phyloP scores from a whole-genome alignment of 1,140 invertebrate genomes.

The Camponotus vicinus region DNA sequence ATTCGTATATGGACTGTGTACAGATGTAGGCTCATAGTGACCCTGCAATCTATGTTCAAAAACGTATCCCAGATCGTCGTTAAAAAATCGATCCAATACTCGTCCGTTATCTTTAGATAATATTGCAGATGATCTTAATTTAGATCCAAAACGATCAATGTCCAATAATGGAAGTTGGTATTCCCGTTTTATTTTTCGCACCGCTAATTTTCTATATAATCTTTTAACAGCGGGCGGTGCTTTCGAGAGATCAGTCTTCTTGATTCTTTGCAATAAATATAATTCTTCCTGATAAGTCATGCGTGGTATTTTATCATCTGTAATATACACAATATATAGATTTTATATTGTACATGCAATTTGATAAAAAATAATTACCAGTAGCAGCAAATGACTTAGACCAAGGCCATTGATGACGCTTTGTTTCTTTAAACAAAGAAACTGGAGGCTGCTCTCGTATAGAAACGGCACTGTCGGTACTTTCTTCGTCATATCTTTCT shows the following conservation, averaged over 20 bases:
- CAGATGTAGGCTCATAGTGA: constrained; percentile 85
- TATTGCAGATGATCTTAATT: constrained; percentile 62
- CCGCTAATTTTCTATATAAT: constrained; percentile 87
- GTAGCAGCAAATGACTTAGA: constrained; percentile 57
- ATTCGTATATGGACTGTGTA: constrained; percentile 88
- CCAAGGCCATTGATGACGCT: constrained; percentile 77
- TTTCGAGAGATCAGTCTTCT: constrained; percentile 80
- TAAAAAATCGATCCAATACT: constrained; percentile 85
- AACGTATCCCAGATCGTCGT: constrained; percentile 77
- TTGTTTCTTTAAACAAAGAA: constrained; percentile 76
- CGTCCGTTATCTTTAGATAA: constrained; percentile 70
- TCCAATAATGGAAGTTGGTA: constrained; percentile 87
- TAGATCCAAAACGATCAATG: constrained; percentile 84
- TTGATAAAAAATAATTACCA: constrained; percentile 36
- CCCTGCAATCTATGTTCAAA: constrained; percentile 86
- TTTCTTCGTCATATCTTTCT: constrained; percentile 64
- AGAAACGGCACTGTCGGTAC: constrained; percentile 63
- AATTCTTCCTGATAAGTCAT: constrained; percentile 88
- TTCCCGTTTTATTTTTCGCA: constrained; percentile 88
- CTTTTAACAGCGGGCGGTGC: constrained; percentile 84
- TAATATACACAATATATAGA: constrained; percentile 59
- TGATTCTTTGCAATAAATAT: constrained; percentile 86
- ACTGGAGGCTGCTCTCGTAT: constrained; percentile 70
- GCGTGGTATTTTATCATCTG: constrained; percentile 76
- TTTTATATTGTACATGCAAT: neutral